Conservation (phyloP, 2,888 invertebrate genomes). For the Xestia sexstrigata region DNA sequence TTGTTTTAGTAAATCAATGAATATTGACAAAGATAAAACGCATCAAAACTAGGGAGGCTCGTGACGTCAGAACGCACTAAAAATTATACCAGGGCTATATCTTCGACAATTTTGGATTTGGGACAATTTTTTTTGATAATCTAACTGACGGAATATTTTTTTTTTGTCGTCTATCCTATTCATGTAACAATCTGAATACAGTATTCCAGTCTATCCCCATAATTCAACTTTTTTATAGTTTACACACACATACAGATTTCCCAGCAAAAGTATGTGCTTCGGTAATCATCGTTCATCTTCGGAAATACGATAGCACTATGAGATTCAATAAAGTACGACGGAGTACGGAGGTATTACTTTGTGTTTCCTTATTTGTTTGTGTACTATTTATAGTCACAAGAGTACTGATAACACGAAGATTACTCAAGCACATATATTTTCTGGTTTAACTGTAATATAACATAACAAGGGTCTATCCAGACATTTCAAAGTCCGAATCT, state of each 20-base stretch:
- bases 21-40: too few relatives aligned
- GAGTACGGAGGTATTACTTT: not conserved
- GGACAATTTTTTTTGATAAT: too few relatives aligned
- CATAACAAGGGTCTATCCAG: not conserved
- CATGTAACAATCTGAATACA: not conserved
- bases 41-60: too few relatives aligned
- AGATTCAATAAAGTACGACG: not conserved
- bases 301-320: not conserved
- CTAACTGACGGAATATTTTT: too few relatives aligned
- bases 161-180: too few relatives aligned
- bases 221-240: not conserved
- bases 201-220: not conserved
- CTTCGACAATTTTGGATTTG: too few relatives aligned
- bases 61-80: too few relatives aligned
- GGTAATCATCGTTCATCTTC: not conserved
- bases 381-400: not conserved
- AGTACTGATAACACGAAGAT: not conserved
- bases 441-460: not conserved
- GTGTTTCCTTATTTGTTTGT: not conserved
- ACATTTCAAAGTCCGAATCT: constrained; percentile 1
- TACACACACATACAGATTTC: not conserved
- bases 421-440: not conserved
- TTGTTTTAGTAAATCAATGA: too few relatives aligned
- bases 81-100: too few relatives aligned
- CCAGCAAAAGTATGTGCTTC: not conserved